Evolutionary conservation across 2,888 invertebrate species (phyloP).

Genomic region (Lasioglossum figueresi): DNA sequence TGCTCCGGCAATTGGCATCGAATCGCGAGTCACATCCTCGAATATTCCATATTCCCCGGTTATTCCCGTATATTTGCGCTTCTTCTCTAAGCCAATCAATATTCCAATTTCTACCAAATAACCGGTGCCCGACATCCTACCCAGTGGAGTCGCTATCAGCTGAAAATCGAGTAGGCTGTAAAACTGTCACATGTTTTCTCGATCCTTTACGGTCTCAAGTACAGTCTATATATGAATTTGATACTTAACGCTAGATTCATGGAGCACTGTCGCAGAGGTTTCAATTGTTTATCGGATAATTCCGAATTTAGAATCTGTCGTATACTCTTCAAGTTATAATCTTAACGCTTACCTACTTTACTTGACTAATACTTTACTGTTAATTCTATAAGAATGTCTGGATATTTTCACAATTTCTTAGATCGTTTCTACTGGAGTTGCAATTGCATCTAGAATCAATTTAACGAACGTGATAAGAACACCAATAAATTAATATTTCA

Average conservation of each 20-base stretch:
- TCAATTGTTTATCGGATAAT: neutral
- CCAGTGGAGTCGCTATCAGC: neutral
- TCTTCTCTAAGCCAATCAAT: neutral
- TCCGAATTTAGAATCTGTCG: too few species aligned
- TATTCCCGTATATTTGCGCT: constrained; percentile 4
- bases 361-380: too few species aligned
- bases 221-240: neutral
- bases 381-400: too few species aligned
- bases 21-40: neutral
- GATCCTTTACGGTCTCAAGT: neutral
- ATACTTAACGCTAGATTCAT: neutral
- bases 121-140: neutral
- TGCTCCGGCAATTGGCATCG: neutral
- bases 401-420: too few species aligned
- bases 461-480: too few species aligned
- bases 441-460: too few species aligned
- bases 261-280: neutral
- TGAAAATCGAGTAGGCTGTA: neutral
- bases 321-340: too few species aligned
- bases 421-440: too few species aligned
- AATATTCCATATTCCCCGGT: constrained; percentile 16
- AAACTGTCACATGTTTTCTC: neutral
- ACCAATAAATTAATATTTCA: too few species aligned
- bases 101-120: constrained; percentile 23
- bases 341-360: too few species aligned